phyloP scores from a whole-genome alignment of 2,888 invertebrate genomes.

The Pristionchus arcanus region DNA sequence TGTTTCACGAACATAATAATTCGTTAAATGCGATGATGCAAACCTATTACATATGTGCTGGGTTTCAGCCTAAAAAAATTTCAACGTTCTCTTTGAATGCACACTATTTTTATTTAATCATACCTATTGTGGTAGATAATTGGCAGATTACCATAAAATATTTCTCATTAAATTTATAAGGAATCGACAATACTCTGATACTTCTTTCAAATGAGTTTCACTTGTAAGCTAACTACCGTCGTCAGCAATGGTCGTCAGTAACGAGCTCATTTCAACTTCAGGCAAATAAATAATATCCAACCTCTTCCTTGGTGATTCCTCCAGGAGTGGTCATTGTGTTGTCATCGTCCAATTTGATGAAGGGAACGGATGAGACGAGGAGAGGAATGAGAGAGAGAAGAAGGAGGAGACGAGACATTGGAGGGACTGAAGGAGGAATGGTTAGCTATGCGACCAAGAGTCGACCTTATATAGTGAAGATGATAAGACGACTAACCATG shows the following conservation, averaged over 20 bases:
- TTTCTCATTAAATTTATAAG: too few relatives aligned
- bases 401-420: conserved; percentile 24
- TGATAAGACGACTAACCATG: conserved; percentile 46
- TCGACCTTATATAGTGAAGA: conserved; percentile 17
- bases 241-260: too few relatives aligned
- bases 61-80: not conserved
- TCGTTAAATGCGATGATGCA: too few relatives aligned
- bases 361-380: conserved; percentile 14
- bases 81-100: not conserved
- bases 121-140: too few relatives aligned
- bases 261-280: too few relatives aligned
- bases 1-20: not conserved
- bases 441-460: conserved; percentile 26
- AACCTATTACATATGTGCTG: too few relatives aligned
- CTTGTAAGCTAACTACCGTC: too few relatives aligned
- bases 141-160: too few relatives aligned
- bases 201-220: too few relatives aligned
- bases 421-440: not conserved
- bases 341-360: conserved; percentile 29
- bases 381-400: not conserved
- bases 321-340: not conserved
- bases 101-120: not conserved
- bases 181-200: too few relatives aligned
- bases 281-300: not conserved
- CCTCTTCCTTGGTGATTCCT: conserved; percentile 25